Conservation (phyloP, 92 coral and sea anemone genomes). For the Scolanthus callimorphus region DNA sequence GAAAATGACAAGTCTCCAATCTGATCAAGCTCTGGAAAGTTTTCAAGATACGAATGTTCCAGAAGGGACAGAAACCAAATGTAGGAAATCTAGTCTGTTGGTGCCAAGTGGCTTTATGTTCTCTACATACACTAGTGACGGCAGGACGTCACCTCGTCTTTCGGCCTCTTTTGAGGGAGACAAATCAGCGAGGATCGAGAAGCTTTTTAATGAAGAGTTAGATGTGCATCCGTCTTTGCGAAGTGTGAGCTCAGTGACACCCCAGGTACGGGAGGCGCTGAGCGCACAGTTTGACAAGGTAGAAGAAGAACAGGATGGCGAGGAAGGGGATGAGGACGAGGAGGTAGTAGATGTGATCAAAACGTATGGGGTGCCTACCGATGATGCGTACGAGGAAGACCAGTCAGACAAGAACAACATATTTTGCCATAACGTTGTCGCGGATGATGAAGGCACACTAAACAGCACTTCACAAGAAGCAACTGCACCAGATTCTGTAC, state of each 20-base stretch:
- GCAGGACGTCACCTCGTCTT: not conserved
- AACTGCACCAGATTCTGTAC: too few species aligned
- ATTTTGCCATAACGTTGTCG: too few species aligned
- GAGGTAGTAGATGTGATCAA: not conserved
- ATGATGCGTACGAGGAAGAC: too few species aligned
- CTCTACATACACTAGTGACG: not conserved
- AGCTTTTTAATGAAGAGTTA: not conserved
- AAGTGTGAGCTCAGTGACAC: not conserved
- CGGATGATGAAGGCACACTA: too few species aligned
- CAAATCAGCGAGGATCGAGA: not conserved
- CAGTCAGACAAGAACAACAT: too few species aligned
- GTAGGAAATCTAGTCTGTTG: not conserved
- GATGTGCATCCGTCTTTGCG: slow-evolving; percentile 1
- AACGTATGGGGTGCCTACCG: not conserved
- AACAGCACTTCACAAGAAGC: too few species aligned
- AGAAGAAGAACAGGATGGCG: not conserved
- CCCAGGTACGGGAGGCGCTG: not conserved
- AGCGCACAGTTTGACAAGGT: not conserved
- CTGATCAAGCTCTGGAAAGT: too few species aligned
- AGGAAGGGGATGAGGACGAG: not conserved
- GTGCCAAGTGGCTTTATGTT: not conserved
- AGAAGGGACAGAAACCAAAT: not conserved
- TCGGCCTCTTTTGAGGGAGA: not conserved
- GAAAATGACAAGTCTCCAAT: too few species aligned
- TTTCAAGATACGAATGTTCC: not conserved